Base-by-base conservation (phyloP, 2,797 vertebrate species). In the Myotis planiceps region DNA sequence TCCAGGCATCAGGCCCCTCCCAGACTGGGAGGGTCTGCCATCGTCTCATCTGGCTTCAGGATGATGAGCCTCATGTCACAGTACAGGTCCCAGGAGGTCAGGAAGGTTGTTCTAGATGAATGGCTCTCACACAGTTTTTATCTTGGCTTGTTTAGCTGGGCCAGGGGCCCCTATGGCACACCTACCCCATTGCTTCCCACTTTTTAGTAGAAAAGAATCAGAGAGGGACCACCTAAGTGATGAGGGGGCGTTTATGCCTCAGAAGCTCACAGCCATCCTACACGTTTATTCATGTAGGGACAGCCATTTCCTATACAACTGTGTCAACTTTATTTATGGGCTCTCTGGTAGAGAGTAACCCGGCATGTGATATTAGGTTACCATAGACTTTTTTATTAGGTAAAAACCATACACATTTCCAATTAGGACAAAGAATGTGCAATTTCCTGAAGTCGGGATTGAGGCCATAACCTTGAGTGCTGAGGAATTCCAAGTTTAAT, bases 401-500 rank as follows among this genome's bases (percentile, higher is more conserved):
- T 53, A 65, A 78, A 78, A 92, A 81, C 80, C 37, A 14, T 88
- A 66, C 21, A 12, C 69, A 88, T 75, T 94, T 96, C 93, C 80
- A 92, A 79, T 96, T 90, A 94, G 65, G 90, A 71, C 66, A 68
- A 88, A 96, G 96, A 97, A 92, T 86, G 71, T 87, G 86, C 80
- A 96, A 92, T 97, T 97, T 97, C 97, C 95, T 95, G 95, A 68
- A 93, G 97, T 78, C 23, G 2, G 89, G 93, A 96, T 95, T 69
- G 92, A 96, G 93, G 93, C 84, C 68, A 19, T 81, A 78, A 94
- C 93, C 95, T 86, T 49, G 71, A 95, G 51, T 42, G 80, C 25
- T 85, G 47, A 81, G 80, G 80, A 97, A 93, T 96, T 97, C 80
- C 80, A 94, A 93, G 63, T 91, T 78, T 74, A 95, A 97, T 96